Conservation (phyloP, 2,113 vertebrate species). For the Tyrannus savana region DNA sequence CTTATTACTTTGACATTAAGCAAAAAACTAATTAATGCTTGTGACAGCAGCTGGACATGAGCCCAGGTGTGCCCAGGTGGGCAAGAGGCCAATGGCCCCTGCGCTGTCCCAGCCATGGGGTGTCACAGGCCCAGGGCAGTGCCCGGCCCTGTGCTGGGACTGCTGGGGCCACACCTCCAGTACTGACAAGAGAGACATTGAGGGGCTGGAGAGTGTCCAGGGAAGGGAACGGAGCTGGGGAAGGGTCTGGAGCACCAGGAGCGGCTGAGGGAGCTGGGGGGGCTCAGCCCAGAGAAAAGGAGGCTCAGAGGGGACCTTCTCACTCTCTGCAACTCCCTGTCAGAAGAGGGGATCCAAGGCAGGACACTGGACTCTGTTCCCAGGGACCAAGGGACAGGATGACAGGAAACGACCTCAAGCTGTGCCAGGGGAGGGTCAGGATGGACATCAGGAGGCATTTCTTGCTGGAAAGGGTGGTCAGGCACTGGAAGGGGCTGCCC, state of each 20-base stretch:
- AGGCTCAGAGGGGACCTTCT: not conserved
- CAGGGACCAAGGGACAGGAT: not conserved
- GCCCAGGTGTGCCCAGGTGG: not conserved
- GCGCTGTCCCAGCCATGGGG: not conserved
- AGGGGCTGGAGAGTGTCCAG: not conserved
- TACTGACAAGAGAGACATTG: not conserved
- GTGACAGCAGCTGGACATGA: not conserved
- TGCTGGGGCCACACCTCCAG: not conserved
- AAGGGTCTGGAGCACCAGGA: not conserved
- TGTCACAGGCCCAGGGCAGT: not conserved
- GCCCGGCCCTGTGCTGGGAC: not conserved
- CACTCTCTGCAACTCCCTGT: not conserved
- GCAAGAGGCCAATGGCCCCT: not conserved
- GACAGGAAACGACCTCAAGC: not conserved
- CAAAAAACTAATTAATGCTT: not conserved
- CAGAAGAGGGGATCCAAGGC: not conserved
- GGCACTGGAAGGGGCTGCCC: not conserved
- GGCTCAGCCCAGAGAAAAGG: not conserved
- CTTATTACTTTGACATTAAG: not conserved
- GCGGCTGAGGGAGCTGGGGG: not conserved
- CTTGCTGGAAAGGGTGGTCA: not conserved
- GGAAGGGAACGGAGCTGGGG: fast-evolving
- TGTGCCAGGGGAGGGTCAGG: not conserved
- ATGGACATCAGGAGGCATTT: not conserved
- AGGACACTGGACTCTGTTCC: not conserved